Evolutionary conservation across 2,113 vertebrate species (phyloP).

Genomic region (Zapus hudsonius): DNA sequence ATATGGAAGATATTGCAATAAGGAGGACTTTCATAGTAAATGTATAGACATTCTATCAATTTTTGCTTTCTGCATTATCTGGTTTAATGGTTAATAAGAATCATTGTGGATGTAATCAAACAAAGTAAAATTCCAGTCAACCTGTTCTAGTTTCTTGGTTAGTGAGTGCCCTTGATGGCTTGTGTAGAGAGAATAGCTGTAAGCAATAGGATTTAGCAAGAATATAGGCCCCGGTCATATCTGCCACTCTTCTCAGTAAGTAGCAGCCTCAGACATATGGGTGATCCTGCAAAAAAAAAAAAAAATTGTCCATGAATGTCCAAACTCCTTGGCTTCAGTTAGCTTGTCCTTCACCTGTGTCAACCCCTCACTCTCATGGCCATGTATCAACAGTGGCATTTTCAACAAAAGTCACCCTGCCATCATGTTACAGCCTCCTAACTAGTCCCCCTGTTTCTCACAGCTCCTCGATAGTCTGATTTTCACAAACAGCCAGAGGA

Average conservation of each 20-base stretch:
- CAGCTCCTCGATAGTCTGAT: background rate
- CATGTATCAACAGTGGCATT: background rate
- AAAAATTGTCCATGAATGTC: background rate
- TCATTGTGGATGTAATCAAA: background rate
- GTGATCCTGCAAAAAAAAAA: background rate
- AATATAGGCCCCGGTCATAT: background rate
- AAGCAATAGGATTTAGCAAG: background rate
- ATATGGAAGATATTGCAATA: background rate
- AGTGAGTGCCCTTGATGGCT: background rate
- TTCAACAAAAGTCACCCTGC: background rate
- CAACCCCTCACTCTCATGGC: background rate
- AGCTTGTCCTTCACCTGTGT: background rate
- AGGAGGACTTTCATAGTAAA: background rate
- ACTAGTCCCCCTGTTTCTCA: background rate
- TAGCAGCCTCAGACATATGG: background rate
- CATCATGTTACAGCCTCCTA: background rate
- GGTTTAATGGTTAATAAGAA: background rate
- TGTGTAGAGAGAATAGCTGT: background rate
- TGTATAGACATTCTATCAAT: background rate
- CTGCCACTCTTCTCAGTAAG: background rate
- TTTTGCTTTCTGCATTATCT: background rate
- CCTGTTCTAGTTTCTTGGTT: background rate
- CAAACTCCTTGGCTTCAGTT: background rate
- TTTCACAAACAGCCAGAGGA: background rate
- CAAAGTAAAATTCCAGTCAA: background rate